Percentiles rank a stretch among this genome's conserved stretches.
Evolutionary conservation across 92 coral and sea anemone species (phyloP).

Genomic region (Umimayanthus kanabou): DNA sequence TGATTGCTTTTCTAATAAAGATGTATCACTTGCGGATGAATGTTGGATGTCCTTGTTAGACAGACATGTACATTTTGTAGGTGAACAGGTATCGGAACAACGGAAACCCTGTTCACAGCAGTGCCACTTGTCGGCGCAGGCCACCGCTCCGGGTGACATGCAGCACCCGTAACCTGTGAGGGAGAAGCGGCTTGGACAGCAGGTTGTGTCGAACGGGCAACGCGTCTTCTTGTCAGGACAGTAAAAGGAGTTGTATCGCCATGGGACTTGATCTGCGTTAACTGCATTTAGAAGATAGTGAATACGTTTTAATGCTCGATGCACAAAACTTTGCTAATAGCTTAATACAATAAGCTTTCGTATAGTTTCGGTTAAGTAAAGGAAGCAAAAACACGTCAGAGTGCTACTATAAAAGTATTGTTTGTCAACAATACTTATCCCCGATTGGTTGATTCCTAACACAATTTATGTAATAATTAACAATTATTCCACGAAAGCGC

Average conservation of each 20-base stretch:
- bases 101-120: slow-evolving; percentile 78
- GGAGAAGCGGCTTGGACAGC: slow-evolving; percentile 75
- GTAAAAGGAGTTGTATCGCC: slow-evolving; percentile 35
- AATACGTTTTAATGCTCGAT: not conserved
- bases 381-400: no score
- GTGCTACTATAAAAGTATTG: no score
- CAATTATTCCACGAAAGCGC: no score
- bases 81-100: slow-evolving; percentile 70
- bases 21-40: not conserved
- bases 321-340: not conserved
- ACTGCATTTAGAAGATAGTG: not conserved
- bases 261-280: not conserved
- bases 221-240: slow-evolving; percentile 82
- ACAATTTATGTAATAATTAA: no score
- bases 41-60: not conserved
- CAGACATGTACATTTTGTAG: slow-evolving; percentile 69
- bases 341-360: no score
- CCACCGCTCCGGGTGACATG: slow-evolving; percentile 66
- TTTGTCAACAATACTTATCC: no score
- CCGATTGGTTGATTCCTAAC: no score
- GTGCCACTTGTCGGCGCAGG: slow-evolving; percentile 83
- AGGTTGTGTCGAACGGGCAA: slow-evolving; percentile 78
- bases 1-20: not conserved
- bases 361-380: no score
- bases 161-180: slow-evolving; percentile 91